Evolutionary conservation across 2,888 invertebrate genomes (phyloP).

Genomic region (Isotomurus palustris): DNA sequence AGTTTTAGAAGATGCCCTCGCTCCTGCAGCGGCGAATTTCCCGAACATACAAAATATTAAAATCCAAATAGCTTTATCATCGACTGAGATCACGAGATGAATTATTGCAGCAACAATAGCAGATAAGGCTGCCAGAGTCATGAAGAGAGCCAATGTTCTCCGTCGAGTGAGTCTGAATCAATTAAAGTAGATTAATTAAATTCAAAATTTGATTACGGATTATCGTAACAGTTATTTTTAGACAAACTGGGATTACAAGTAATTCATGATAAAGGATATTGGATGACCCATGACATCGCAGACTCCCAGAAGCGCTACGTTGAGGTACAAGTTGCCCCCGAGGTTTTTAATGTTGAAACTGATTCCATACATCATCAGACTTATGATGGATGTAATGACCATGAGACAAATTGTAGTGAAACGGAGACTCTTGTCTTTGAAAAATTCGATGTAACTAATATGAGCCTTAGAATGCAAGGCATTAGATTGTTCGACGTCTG

Average conservation of each 20-base stretch:
- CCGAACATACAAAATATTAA: conserved; percentile 25
- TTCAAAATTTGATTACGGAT: neutral
- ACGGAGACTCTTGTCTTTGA: conserved; percentile 15
- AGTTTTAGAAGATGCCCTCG: conserved; percentile 23
- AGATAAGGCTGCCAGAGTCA: conserved; percentile 25
- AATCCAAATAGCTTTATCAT: neutral
- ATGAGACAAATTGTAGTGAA: conserved; percentile 27
- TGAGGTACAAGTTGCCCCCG: conserved; percentile 28
- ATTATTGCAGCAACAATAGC: conserved; percentile 31
- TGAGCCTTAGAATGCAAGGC: neutral
- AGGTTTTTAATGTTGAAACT: conserved; percentile 39
- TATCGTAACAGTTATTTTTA: conserved; percentile 16
- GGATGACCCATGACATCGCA: conserved; percentile 34
- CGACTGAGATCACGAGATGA: conserved; percentile 10
- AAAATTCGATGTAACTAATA: conserved; percentile 26
- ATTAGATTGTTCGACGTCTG: neutral
- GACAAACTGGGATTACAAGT: too few species aligned
- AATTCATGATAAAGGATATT: conserved; percentile 11
- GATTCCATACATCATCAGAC: conserved; percentile 33
- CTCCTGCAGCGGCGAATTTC: conserved; percentile 22
- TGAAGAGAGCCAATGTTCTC: conserved; percentile 23
- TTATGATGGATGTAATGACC: conserved; percentile 34
- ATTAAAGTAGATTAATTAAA: neutral
- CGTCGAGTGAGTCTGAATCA: conserved; percentile 30
- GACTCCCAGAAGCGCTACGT: conserved; percentile 26